A percentile compares a stretch with the other conserved stretches of the same genome.
Evolutionary conservation across 1,140 invertebrate species (phyloP).

Genomic region (Lepidurus apus): DNA sequence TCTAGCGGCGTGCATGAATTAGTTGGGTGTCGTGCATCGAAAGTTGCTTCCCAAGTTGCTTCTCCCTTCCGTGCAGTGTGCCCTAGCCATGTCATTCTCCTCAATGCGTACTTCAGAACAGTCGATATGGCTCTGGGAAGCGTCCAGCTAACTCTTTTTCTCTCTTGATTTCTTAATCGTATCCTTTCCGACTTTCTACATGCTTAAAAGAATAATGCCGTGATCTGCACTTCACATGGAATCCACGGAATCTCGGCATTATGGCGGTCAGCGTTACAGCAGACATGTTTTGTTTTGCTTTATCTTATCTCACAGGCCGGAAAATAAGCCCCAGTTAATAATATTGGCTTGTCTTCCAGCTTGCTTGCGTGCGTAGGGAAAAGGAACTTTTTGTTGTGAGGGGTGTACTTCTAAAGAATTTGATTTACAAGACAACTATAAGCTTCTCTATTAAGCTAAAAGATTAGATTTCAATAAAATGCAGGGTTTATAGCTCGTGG

Average conservation of each 20-base stretch:
- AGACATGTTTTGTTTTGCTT: neutral
- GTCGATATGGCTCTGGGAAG: neutral
- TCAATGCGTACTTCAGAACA: neutral
- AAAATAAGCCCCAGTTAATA: neutral
- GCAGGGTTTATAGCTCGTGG: neutral
- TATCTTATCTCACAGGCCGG: neutral
- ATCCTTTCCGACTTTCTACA: neutral
- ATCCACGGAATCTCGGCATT: conserved; percentile 2
- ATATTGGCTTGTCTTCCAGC: neutral
- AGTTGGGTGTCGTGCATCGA: neutral
- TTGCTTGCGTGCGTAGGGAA: neutral
- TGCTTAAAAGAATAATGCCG: conserved; percentile 11
- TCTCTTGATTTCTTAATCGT: neutral
- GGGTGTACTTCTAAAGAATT: too few relatives aligned
- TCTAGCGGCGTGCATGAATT: neutral
- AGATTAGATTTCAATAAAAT: neutral
- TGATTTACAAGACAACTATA: neutral
- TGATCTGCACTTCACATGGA: neutral
- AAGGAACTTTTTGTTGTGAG: neutral
- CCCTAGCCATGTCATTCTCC: neutral
- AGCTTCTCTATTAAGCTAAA: neutral
- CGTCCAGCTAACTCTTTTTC: neutral
- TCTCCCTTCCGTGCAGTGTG: neutral
- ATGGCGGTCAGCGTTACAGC: neutral
- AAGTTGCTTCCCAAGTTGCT: neutral